Evolutionary conservation across 2,888 invertebrate genomes (phyloP).

Genomic region (Deroplatys truncata): DNA sequence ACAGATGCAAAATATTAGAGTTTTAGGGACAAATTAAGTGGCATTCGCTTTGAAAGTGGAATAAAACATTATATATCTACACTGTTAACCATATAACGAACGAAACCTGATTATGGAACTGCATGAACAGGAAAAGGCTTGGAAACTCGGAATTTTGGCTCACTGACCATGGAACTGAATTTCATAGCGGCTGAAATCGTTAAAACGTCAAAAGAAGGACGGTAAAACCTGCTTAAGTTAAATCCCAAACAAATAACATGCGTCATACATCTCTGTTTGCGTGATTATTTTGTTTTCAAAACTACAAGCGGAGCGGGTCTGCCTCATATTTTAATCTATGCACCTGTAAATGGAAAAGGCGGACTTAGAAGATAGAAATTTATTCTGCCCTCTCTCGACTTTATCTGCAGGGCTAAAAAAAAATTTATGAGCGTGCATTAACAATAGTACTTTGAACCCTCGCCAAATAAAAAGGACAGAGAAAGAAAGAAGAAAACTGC

Average conservation of each 20-base stretch:
- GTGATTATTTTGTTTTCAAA: background rate
- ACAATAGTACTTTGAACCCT: background rate
- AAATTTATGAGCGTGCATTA: background rate
- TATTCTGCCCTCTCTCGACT: background rate
- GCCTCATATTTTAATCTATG: too few species aligned
- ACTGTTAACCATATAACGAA: too few species aligned
- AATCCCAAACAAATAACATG: background rate
- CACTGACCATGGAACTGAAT: background rate
- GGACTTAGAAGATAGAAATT: too few species aligned
- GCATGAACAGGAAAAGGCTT: too few species aligned
- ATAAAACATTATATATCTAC: too few species aligned
- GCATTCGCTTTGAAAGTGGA: too few species aligned
- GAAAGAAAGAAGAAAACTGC: background rate
- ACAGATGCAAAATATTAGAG: too few species aligned
- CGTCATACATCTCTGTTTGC: background rate
- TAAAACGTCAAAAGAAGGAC: background rate
- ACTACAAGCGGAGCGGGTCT: background rate
- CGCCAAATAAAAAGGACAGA: background rate
- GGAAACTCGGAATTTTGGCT: background rate
- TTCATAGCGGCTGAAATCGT: background rate
- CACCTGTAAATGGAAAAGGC: background rate
- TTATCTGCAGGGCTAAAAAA: background rate
- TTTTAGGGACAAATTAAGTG: too few species aligned
- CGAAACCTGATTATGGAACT: too few species aligned
- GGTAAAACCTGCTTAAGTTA: background rate